phyloP scores from a whole-genome alignment of 23 tunicate species.

The Styela clava region DNA sequence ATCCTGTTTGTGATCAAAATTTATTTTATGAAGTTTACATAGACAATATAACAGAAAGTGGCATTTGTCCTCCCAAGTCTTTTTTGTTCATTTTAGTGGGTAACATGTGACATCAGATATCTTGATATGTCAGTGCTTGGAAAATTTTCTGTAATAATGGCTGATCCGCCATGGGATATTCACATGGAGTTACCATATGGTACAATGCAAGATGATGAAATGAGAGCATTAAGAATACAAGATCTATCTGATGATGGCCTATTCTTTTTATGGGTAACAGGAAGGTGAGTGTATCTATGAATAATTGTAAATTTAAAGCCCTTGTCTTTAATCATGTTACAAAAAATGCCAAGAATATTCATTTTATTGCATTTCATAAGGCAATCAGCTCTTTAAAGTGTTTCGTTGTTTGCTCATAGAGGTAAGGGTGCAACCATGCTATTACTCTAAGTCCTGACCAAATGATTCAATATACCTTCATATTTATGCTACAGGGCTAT shows the following conservation, averaged over 20 bases:
- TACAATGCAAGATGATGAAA: slow-evolving; percentile 98
- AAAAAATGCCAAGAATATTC: neutral
- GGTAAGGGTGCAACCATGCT: no score
- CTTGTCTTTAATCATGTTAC: neutral
- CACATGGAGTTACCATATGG: slow-evolving; percentile 99
- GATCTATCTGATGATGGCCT: slow-evolving; percentile 98
- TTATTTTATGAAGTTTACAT: no score
- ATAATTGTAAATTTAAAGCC: neutral
- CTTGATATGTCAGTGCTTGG: slow-evolving; percentile 87
- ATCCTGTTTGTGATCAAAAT: no score
- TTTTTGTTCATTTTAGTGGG: slow-evolving; percentile 90
- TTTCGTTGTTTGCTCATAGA: no score
- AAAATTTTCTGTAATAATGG: slow-evolving; percentile 98
- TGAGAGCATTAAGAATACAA: slow-evolving; percentile 81
- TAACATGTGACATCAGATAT: slow-evolving; percentile 92
- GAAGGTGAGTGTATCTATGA: slow-evolving; percentile 44
- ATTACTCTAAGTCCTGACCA: no score
- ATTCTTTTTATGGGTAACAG: slow-evolving; percentile 98
- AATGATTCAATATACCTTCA: no score
- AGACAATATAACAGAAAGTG: no score
- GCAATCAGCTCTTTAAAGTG: no score
- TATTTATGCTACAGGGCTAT: slow-evolving; percentile 68
- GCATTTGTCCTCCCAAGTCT: no score
- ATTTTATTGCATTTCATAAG: neutral
- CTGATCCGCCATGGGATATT: slow-evolving; percentile 99